A percentile compares a stretch with the other conserved stretches of the same genome.
Conservation (phyloP, 2,888 invertebrate genomes). For the Lycophotia porphyrea region DNA sequence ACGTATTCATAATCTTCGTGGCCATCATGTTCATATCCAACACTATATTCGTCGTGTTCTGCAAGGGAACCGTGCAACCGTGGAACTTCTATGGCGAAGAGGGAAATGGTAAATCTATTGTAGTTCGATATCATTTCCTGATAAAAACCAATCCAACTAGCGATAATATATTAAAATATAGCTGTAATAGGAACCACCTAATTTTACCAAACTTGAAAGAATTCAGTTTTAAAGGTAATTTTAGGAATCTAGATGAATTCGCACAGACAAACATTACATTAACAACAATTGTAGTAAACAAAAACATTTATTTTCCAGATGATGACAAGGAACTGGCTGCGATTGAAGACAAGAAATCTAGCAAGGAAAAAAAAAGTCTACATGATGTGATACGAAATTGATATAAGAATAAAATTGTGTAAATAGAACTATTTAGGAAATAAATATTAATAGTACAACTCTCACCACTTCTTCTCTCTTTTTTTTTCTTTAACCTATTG, state of each 20-base stretch:
- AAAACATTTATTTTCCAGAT: constrained; percentile 25
- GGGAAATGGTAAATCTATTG: constrained; percentile 62
- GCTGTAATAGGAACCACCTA: neutral
- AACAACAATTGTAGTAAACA: neutral
- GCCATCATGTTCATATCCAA: constrained; percentile 88
- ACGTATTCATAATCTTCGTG: constrained; percentile 92
- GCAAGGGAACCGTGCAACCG: constrained; percentile 91
- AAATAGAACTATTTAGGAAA: constrained; percentile 25
- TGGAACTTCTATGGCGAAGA: constrained; percentile 92
- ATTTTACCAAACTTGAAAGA: neutral
- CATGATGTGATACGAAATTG: constrained; percentile 31
- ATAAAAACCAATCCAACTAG: neutral
- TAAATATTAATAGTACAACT: constrained; percentile 18
- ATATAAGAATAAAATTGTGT: constrained; percentile 6
- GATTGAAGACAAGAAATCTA: constrained; percentile 12
- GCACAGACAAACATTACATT: neutral
- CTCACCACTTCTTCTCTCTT: neutral
- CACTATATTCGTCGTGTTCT: constrained; percentile 92
- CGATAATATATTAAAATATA: neutral
- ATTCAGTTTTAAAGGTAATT: neutral
- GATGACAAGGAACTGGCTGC: constrained; percentile 12
- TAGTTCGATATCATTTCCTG: neutral
- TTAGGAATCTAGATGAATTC: neutral
- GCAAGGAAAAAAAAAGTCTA: constrained; percentile 25
- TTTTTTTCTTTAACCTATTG: neutral